Evolutionary conservation across 30 jellyfish, hydroid and myxozoan genomes (phyloP).

Genomic region (Turritopsis dohrnii): DNA sequence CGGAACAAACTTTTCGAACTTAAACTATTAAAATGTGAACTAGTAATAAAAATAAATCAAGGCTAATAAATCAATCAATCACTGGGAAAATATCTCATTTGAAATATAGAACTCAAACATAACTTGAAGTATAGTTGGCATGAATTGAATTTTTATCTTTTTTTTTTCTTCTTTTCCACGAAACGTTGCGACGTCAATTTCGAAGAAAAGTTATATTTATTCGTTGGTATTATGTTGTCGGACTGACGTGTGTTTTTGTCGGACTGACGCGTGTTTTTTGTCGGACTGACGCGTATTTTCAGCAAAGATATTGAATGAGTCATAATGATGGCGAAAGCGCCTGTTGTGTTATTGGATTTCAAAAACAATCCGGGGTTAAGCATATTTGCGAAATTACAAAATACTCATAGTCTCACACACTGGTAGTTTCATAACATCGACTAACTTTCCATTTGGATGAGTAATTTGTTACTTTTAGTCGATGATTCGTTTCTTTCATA

Average conservation of each 20-base stretch:
- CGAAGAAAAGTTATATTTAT: too few species aligned
- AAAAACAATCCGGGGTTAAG: neutral
- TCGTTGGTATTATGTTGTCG: neutral
- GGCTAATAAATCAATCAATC: neutral
- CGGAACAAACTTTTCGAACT: neutral
- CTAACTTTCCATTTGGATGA: neutral
- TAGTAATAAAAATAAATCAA: too few species aligned
- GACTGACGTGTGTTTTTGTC: neutral
- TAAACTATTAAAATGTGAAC: too few species aligned
- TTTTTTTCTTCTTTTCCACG: neutral
- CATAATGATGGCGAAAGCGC: neutral
- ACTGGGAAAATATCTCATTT: neutral
- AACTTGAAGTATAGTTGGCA: neutral
- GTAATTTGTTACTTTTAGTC: neutral
- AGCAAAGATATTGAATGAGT: too few species aligned
- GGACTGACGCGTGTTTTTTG: neutral
- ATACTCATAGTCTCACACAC: neutral
- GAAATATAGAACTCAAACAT: neutral
- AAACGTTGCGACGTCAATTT: neutral
- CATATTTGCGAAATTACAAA: neutral
- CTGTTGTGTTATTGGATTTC: neutral
- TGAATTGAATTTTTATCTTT: neutral
- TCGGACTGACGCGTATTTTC: neutral
- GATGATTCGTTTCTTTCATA: neutral
- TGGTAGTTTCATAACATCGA: neutral